phyloP scores from a whole-genome alignment of 1,140 invertebrate species.

The Ridgeia piscesae region DNA sequence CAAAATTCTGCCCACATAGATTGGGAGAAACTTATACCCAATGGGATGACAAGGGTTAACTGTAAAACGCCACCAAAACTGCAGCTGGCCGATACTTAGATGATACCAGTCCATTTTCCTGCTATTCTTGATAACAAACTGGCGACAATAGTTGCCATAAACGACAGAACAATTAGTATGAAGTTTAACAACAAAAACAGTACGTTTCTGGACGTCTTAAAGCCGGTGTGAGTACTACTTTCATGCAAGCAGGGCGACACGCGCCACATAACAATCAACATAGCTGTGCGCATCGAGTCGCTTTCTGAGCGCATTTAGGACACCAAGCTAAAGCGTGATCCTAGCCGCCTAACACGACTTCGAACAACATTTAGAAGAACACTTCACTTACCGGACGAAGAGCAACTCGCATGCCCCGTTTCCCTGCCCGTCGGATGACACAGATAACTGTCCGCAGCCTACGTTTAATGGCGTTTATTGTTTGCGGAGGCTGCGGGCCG shows the following conservation, averaged over 20 bases:
- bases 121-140: not conserved
- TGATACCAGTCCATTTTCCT: not conserved
- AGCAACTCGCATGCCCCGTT: not conserved
- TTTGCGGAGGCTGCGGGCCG: not conserved
- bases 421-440: not conserved
- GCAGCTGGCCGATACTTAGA: not conserved
- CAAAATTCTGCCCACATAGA: not conserved
- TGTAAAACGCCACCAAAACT: not conserved
- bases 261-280: not conserved
- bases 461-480: constrained; percentile 1
- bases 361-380: not conserved
- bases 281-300: not conserved
- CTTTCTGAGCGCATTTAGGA: not conserved
- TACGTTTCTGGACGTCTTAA: not conserved
- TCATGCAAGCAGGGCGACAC: not conserved
- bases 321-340: not conserved
- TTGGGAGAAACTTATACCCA: not conserved
- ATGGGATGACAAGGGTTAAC: not conserved
- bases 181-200: not conserved
- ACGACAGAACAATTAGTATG: not conserved
- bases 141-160: not conserved
- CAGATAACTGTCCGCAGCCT: not conserved
- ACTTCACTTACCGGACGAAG: not conserved
- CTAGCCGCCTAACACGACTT: not conserved
- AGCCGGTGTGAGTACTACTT: not conserved